Conservation (phyloP, 2,888 invertebrate genomes). For the Athalia circularis region DNA sequence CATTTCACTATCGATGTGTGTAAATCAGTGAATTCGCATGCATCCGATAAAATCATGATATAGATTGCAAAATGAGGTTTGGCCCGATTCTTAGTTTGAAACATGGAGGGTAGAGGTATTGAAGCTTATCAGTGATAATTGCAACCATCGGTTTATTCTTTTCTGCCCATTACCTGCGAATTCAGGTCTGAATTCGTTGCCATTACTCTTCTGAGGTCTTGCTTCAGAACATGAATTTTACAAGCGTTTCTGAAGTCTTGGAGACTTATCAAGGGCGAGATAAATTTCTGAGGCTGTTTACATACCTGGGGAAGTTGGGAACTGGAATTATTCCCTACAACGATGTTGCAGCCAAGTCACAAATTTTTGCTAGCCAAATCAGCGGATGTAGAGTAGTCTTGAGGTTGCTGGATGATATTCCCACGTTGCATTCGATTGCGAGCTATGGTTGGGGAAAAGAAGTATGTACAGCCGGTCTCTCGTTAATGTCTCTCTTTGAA, state of each 20-base stretch:
- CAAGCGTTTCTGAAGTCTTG: constrained; percentile 77
- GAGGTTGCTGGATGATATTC: constrained; percentile 89
- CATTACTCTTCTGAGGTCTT: not conserved
- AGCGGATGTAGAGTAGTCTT: constrained; percentile 86
- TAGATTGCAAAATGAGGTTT: too few relatives aligned
- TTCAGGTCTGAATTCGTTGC: too few relatives aligned
- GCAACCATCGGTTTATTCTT: too few relatives aligned
- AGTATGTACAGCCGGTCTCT: constrained; percentile 66
- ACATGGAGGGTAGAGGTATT: too few relatives aligned
- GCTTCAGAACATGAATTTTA: constrained; percentile 38
- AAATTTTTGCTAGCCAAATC: constrained; percentile 81
- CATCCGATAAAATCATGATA: too few relatives aligned
- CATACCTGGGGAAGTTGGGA: constrained; percentile 85
- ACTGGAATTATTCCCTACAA: constrained; percentile 80
- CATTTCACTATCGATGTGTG: too few relatives aligned
- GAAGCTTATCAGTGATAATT: too few relatives aligned
- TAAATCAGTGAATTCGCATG: too few relatives aligned
- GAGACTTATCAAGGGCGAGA: constrained; percentile 91
- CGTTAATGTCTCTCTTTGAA: constrained; percentile 18
- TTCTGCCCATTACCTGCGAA: too few relatives aligned
- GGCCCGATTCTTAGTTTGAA: too few relatives aligned
- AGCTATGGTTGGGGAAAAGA: constrained; percentile 83
- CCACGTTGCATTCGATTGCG: constrained; percentile 84
- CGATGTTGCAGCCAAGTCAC: constrained; percentile 78
- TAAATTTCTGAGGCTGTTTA: constrained; percentile 86